Base-by-base conservation (phyloP, 2,113 vertebrate species). In the Butorides virescens region DNA sequence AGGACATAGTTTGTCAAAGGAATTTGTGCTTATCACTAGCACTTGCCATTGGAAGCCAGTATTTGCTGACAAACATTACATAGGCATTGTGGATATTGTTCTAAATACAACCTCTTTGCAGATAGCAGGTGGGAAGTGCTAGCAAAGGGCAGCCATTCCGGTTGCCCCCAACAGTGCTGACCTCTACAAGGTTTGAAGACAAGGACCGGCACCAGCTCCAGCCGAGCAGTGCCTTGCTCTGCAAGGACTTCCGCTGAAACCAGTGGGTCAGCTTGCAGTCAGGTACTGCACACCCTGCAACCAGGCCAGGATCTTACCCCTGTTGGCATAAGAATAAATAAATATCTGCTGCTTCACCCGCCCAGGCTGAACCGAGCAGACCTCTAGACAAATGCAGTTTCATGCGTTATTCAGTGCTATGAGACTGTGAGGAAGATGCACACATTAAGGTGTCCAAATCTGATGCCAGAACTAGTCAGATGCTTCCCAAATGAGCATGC, bases 391-490 rank as follows among this genome's bases (percentile, higher is more conserved):
- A 97, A 92, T 36, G 66, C 80, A 92, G 73, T 62, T 94, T 95
- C 92, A 72, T 92, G 88, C 72, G 92, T 94, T 95, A 96, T 93
- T 96, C 96, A 95, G 96, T 84, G 93, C 63, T 85, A 72, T 65
- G 84, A 95, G 84, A 70, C 93, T 95, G 92, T 21, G 73, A 85
- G 81, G 84, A 92, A 92, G 95, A 91, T 87, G 80, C 84, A 92
- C 65, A 61, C 70, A 65, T 87, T 88, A 96, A 97, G 95, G 95
- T 96, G 88, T 92, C 79, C 85, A 92, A 92, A 95, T 95, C 61
- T 81, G 91, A 88, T 94, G 93, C 90, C 91, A 96, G 88, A 94
- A 74, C 93, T 86, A 96, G 88, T 95, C 95, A 96, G 94, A 96
- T 95, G 86, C 91, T 95, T 96, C 86, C 86, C 91, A 96, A 95